A percentile compares a stretch with the other conserved stretches of the same genome.
These are phyloP conservation scores for Tringa solitaria DNA, from an alignment of 2,113 vertebrate genomes.

Conservation along the genomic window DNA sequence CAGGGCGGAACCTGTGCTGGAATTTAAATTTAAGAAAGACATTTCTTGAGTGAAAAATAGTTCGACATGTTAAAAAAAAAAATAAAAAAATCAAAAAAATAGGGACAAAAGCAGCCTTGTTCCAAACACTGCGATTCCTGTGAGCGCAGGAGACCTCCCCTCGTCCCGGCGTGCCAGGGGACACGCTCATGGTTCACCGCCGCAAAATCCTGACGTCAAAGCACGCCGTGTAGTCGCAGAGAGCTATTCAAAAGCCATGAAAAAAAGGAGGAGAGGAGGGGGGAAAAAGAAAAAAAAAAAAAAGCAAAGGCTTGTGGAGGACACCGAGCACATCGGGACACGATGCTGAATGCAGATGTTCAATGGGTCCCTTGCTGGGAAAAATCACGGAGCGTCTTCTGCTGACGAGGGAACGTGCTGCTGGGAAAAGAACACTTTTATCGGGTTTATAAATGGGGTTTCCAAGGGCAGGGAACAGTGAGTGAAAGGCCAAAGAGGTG, in stretches of 20 bases:
- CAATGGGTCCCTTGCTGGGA: not conserved
- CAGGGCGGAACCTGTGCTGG: not conserved
- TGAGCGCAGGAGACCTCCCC: not conserved
- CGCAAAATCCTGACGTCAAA: not conserved
- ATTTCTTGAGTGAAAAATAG: not conserved
- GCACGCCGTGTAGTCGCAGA: fast-evolving
- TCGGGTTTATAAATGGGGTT: not conserved
- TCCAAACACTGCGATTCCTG: not conserved
- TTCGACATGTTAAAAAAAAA: not conserved
- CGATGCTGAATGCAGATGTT: not conserved
- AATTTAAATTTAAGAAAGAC: not conserved
- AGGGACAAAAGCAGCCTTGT: slow-evolving; percentile 1
- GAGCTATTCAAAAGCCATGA: not conserved
- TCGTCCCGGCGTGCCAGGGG: not conserved
- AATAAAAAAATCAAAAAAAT: not conserved
- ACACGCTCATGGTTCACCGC: not conserved
- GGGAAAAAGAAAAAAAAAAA: no score
- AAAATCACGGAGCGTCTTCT: not conserved
- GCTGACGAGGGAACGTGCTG: fast-evolving
- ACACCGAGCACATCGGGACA: not conserved
- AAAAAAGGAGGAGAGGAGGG: not conserved
- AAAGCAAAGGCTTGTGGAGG: not conserved
- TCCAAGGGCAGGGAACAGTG: not conserved
- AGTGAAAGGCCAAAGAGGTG: not conserved
- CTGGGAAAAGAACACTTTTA: not conserved